Evolutionary conservation across 2,888 invertebrate species (phyloP).

Genomic region (Stegophylla sp.): DNA sequence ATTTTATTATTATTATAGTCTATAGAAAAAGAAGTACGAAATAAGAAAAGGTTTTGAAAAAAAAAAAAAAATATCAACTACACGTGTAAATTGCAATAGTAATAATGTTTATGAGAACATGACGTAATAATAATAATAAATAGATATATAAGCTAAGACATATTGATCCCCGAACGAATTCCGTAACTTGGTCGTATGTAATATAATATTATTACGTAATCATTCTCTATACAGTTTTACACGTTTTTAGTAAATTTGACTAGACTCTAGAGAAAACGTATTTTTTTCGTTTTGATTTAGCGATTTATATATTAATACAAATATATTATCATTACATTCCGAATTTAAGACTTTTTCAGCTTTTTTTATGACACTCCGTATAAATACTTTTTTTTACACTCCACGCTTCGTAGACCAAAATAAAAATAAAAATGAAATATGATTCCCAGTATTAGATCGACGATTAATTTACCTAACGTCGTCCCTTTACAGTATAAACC

Average conservation of each 20-base stretch:
- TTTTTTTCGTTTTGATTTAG: neutral
- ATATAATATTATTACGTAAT: slow-evolving; percentile 2
- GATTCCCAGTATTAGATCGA: neutral
- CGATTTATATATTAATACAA: neutral
- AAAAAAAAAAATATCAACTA: slow-evolving; percentile 16
- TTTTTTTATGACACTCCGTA: neutral
- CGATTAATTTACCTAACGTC: neutral
- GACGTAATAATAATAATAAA: slow-evolving; percentile 12
- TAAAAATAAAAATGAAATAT: neutral
- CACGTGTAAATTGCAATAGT: slow-evolving; percentile 1
- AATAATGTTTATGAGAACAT: neutral
- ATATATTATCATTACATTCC: neutral
- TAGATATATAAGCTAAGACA: slow-evolving; percentile 35
- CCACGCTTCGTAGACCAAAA: neutral
- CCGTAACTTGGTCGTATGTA: slow-evolving; percentile 25
- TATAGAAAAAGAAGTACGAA: slow-evolving; percentile 30
- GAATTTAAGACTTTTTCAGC: no score
- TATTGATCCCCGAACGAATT: slow-evolving; percentile 45
- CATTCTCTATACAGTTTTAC: neutral
- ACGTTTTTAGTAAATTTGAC: slow-evolving; percentile 29
- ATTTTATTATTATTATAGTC: no score
- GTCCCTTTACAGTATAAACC: neutral
- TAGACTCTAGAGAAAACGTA: slow-evolving; percentile 15
- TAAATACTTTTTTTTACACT: neutral
- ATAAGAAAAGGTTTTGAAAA: slow-evolving; percentile 14